Evolutionary conservation across 2,888 invertebrate species (phyloP), one percentile per base, ranked within the genome.

Genomic region (Euzophera pinguis): DNA sequence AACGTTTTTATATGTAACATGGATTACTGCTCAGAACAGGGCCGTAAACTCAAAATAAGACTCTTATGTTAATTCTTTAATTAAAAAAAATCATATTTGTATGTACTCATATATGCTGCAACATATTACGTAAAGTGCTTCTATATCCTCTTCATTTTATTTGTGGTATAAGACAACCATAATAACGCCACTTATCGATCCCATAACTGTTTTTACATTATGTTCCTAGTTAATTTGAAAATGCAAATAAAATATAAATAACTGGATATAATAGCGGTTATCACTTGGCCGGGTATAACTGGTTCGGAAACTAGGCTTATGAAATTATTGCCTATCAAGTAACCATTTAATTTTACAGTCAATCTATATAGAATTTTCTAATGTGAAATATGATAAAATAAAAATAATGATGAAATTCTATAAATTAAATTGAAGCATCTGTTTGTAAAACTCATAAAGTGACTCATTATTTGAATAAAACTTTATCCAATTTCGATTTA

Each of bases 191-290:
- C 47, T 48, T 48, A 48, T 45, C 45, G 32, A 45, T 45, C 45
- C 12, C 14, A 32, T 45, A 45, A 45, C 45, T 45, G 45, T 45
- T 32, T 43, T 45, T 10, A 32, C 14, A 32, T 48, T 48, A 48
- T 16, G 35, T 29, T 27, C 22, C 22, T 22, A 22, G 38, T 49
- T 49, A 39, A 37, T 37, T 37, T 37, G 22, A 37, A 48, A 48
- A 45, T 29, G 32, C 47, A 37, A 48, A 37, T 48, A 37, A 48
- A 47, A 48, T 37, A 37, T 22, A 34, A n/a, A 48, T 48, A 48
- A 48, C 47, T 48, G 47, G 47, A 48, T 22, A 22, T 17, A 48
- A 48, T 38, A 38, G 49, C 38, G 37, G 39, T 29, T 49, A 37
- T 35, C 37, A 37, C 13, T 48, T 22, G 8, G 48, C 37, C 22